phyloP scores from a whole-genome alignment of 2,888 invertebrate genomes.

The Nephrotoma guestfalica region DNA sequence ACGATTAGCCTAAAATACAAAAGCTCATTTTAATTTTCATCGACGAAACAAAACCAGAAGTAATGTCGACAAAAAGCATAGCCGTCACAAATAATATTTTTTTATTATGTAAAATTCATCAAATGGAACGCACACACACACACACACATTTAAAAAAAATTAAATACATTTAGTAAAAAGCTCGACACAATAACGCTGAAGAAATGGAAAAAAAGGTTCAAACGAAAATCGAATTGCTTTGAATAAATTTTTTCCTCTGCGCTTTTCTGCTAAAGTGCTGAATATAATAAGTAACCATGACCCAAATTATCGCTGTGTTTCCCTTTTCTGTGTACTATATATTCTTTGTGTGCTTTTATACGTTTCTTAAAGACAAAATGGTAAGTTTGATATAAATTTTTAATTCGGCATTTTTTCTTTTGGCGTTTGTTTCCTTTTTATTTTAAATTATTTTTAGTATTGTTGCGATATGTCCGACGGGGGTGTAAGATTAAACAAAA shows the following conservation, averaged over 20 bases:
- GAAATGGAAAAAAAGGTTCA: background rate
- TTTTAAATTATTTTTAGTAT: background rate
- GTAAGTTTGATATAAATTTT: background rate
- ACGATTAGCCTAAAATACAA: background rate
- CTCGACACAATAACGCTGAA: background rate
- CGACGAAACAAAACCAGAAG: background rate
- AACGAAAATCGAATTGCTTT: background rate
- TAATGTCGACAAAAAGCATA: background rate
- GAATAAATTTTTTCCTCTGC: background rate
- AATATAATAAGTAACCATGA: background rate
- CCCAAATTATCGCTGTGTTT: background rate
- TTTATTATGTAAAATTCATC: background rate
- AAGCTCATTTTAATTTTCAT: background rate
- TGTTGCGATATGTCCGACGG: background rate
- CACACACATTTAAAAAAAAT: background rate
- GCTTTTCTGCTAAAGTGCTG: background rate
- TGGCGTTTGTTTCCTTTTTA: background rate
- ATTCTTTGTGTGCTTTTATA: background rate
- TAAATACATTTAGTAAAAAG: background rate
- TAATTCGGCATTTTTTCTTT: background rate
- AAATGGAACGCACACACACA: background rate
- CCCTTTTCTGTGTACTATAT: background rate
- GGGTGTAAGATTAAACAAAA: background rate
- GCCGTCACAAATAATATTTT: background rate
- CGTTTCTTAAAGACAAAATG: background rate